Evolutionary conservation across 2,113 vertebrate species (phyloP), one percentile per base, ranked within the genome.

Genomic region (Callithrix jacchus): DNA sequence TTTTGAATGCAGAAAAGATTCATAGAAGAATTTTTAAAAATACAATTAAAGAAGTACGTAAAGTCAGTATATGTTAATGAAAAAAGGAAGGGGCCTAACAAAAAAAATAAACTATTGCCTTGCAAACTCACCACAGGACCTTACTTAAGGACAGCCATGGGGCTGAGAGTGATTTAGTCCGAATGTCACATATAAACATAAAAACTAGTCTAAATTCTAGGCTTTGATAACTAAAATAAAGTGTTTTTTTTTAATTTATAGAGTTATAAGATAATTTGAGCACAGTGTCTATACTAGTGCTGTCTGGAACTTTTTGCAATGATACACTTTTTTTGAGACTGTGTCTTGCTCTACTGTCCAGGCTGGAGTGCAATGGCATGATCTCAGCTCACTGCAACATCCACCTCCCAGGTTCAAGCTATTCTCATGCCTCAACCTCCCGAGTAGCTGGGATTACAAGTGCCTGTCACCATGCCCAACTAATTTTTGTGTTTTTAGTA

Each of bases 11-110:
- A 83, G 58, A 87, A 95, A 90, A 25, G 45, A 93, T 42, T 70
- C 37, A 58, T 20, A 87, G 42, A 84, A 92, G 25, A 61, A 90
- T 80, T 85, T 95, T 89, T 56, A 18, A 94, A 96, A 88, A 56
- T 56, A 87, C 6, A 76, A 88, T 54, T 77, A 52, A 94, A 74
- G 2, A 66, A 87, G 30, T 87, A 93, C 16, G 83, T 94, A 95
- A 92, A 81, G 7, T 81, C 56, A 81, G 16, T 52, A 49, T 37
- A 54, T 52, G 68, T 88, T 91, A 93, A 80, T 73, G 45, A 47
- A 6, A 8, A 74, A 77, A 47, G 42, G 27, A 27, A 1, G 37
- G 12, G 3, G 1, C 20, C 2, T 18, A 45, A 40, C 10, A 35
- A 56, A 13, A 35, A 30, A 37, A 73, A 66, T 27, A 88, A 45